Evolutionary conservation across 2,797 vertebrate species (phyloP).

Genomic region (Peromyscus aztecus): DNA sequence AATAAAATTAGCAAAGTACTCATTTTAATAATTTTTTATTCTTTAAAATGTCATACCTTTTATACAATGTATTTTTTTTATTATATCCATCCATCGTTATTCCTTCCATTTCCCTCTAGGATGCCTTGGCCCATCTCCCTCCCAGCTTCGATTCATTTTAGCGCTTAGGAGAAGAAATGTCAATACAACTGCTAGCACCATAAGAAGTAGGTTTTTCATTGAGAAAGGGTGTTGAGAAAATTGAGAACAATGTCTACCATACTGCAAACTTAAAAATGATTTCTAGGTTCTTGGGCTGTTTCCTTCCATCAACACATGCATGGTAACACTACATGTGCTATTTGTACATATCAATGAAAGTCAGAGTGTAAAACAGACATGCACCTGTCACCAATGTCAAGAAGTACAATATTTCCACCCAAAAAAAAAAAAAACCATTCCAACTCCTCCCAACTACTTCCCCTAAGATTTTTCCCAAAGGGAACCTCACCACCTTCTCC

Average conservation of each 20-base stretch:
- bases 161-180: neutral
- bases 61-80: neutral
- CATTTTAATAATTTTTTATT: neutral
- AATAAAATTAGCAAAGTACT: neutral
- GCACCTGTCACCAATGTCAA: neutral
- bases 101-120: neutral
- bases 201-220: slow-evolving; percentile 14
- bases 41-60: neutral
- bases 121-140: neutral
- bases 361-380: neutral
- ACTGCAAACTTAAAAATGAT: neutral
- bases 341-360: neutral
- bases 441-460: neutral
- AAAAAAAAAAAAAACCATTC: neutral
- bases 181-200: neutral
- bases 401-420: neutral
- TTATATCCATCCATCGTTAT: neutral
- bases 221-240: slow-evolving; percentile 30
- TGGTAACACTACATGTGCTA: neutral
- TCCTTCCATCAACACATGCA: neutral
- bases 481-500: neutral
- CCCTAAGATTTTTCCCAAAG: neutral
- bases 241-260: neutral
- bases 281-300: neutral
- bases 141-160: neutral